Conservation (phyloP, 2,888 invertebrate genomes). For the Carpatolechia fugitivella region DNA sequence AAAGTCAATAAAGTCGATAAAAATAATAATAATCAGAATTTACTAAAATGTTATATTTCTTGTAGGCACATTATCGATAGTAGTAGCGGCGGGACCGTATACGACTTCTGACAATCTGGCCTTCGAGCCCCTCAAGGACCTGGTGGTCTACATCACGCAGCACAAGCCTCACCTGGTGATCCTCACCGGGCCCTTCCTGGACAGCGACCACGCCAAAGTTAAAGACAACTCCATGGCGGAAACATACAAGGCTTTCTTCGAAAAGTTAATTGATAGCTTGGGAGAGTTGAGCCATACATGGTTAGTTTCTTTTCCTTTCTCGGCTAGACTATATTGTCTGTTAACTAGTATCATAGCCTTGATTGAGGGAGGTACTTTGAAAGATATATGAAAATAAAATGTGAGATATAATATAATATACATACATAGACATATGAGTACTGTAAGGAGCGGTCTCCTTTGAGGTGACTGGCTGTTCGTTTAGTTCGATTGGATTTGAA, state of each 20-base stretch:
- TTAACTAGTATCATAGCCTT: too few species aligned
- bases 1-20: too few species aligned
- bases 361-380: too few species aligned
- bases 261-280: slow-evolving; percentile 83
- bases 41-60: neutral
- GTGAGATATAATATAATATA: too few species aligned
- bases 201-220: slow-evolving; percentile 83
- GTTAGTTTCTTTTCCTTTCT: slow-evolving; percentile 52
- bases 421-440: too few species aligned
- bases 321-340: too few species aligned
- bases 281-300: slow-evolving; percentile 76
- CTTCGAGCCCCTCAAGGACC: slow-evolving; percentile 90
- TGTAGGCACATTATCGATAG: slow-evolving; percentile 81
- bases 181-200: slow-evolving; percentile 92
- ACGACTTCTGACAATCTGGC: slow-evolving; percentile 86
- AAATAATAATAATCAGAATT: too few species aligned
- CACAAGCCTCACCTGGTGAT: slow-evolving; percentile 89
- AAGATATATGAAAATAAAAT: too few species aligned
- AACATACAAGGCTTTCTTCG: slow-evolving; percentile 87
- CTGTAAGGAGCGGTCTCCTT: too few species aligned
- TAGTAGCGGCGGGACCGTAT: slow-evolving; percentile 91
- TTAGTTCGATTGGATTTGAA: too few species aligned
- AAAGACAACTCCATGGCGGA: slow-evolving; percentile 81
- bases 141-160: slow-evolving; percentile 82
- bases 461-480: too few species aligned